Base-by-base conservation (phyloP, 2,113 vertebrate species). In the Ceyx cyanopectus region DNA sequence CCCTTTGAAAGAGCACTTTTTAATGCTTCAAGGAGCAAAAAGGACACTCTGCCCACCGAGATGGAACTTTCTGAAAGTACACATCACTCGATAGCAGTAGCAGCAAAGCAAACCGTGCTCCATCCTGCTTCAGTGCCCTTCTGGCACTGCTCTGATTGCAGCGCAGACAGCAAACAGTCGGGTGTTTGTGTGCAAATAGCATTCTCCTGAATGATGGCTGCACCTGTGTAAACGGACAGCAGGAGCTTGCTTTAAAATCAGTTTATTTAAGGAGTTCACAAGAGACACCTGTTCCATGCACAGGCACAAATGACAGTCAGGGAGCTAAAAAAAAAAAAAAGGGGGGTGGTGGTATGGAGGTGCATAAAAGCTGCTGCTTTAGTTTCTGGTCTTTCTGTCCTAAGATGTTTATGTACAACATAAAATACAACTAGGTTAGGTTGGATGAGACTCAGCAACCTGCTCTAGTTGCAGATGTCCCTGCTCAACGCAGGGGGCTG, bases 141-240 rank as follows among this genome's bases (percentile, higher is more conserved):
- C 92, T 96, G 96, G 95, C 96, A 95, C 73, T 73, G 96, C 95
- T 90, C 78, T 90, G 95, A 91, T 92, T 86, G 92, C 94, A 92
- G 93, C 0, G 1, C 97, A 95, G 94, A 95, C 96, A 78, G 95
- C 92, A 93, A 97, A 96, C 93, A 96, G 90, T 88, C 65, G 93
- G 8, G 86, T 95, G 91, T 94, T 96, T 97, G 96, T 97, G 93
- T 92, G 96, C 97, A 96, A 97, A 97, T 83, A 95, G 85, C 96
- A 78, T 96, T 93, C 97, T 94, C 91, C 92, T 95, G 94, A 97
- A 96, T 96, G 95, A 95, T 94, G 96, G 70, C 93, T 96, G 96
- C 97, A 97, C 97, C 97, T 96, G 97, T 96, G 97, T 95, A 96
- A 97, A 97, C 95, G 92, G 93, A 96, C 95, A 96, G 94, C 89